A percentile compares a stretch with the other conserved stretches of the same genome.
Evolutionary conservation across 2,113 vertebrate species (phyloP).

Genomic region (Maccullochella peelii): DNA sequence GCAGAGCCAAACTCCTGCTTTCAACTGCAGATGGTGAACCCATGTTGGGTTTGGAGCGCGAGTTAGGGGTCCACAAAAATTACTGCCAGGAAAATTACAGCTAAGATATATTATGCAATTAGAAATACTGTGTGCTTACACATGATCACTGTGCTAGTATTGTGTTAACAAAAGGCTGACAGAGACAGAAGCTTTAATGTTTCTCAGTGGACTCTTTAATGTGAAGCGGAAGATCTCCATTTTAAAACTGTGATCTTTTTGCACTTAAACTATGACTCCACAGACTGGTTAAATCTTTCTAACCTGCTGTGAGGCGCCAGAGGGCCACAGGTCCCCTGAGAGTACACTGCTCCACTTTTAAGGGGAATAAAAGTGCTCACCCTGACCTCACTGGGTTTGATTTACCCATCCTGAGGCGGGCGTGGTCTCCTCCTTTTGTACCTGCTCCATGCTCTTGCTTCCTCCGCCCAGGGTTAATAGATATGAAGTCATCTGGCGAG

Average conservation of each 20-base stretch:
- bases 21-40: conserved; percentile 87
- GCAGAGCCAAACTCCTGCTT: conserved; percentile 77
- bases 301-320: conserved; percentile 69
- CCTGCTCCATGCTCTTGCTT: conserved; percentile 72
- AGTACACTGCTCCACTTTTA: conserved; percentile 75
- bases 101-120: conserved; percentile 84
- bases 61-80: conserved; percentile 73
- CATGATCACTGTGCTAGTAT: conserved; percentile 3
- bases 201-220: conserved; percentile 47
- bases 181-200: conserved; percentile 49
- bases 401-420: conserved; percentile 81
- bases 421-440: conserved; percentile 75
- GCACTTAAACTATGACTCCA: conserved; percentile 63
- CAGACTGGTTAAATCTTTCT: conserved; percentile 72
- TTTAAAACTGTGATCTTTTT: conserved; percentile 58
- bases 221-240: conserved; percentile 44
- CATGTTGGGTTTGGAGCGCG: conserved; percentile 66
- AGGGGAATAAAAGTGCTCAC: conserved; percentile 81
- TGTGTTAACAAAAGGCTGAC: conserved; percentile 39
- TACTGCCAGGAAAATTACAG: conserved; percentile 80
- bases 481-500: conserved; percentile 84
- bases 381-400: conserved; percentile 79
- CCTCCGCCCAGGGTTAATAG: conserved; percentile 82
- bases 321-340: conserved; percentile 72
- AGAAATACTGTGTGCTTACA: conserved; percentile 78